A percentile compares a stretch with the other conserved stretches of the same genome.
These are phyloP conservation scores for Melanogrammus aeglefinus DNA, from an alignment of 2,797 vertebrate genomes.

Conservation along the genomic window DNA sequence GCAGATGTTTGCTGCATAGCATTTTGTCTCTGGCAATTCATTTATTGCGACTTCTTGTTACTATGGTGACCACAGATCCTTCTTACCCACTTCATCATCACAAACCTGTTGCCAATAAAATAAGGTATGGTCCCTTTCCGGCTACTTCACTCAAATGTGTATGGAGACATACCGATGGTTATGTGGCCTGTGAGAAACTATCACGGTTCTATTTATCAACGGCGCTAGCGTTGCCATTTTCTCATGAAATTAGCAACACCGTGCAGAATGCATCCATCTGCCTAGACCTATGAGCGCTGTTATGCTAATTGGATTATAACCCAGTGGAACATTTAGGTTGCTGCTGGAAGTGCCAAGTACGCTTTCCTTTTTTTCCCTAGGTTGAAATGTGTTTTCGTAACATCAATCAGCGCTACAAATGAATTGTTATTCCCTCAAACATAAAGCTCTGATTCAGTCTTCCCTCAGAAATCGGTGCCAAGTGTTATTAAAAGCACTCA, in stretches of 20 bases:
- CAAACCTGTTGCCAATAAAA: not conserved
- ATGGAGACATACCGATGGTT: not conserved
- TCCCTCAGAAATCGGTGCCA: conserved; percentile 65
- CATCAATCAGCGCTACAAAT: conserved; percentile 66
- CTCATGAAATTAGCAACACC: conserved; percentile 27
- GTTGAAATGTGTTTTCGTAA: conserved; percentile 58
- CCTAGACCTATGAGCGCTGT: conserved; percentile 47
- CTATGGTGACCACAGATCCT: not conserved
- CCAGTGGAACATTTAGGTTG: conserved; percentile 67
- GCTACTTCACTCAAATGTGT: not conserved
- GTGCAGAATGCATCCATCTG: conserved; percentile 48
- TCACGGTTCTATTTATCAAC: conserved; percentile 15
- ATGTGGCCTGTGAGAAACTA: not conserved
- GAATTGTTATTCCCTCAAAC: conserved; percentile 69
- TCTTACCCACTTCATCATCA: not conserved
- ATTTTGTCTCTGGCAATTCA: not conserved
- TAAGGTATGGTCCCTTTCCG: not conserved
- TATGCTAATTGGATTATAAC: conserved; percentile 66
- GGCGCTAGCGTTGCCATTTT: conserved; percentile 27
- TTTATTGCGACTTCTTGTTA: not conserved
- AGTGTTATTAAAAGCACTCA: conserved; percentile 62
- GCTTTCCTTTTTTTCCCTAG: conserved; percentile 46
- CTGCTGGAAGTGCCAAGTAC: conserved; percentile 50
- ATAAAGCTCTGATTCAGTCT: conserved; percentile 60
- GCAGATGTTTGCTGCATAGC: not conserved